Evolutionary conservation across 2,797 vertebrate species (phyloP), one percentile per base, ranked within the genome.

Genomic region (Triplophysa yarkandensis): DNA sequence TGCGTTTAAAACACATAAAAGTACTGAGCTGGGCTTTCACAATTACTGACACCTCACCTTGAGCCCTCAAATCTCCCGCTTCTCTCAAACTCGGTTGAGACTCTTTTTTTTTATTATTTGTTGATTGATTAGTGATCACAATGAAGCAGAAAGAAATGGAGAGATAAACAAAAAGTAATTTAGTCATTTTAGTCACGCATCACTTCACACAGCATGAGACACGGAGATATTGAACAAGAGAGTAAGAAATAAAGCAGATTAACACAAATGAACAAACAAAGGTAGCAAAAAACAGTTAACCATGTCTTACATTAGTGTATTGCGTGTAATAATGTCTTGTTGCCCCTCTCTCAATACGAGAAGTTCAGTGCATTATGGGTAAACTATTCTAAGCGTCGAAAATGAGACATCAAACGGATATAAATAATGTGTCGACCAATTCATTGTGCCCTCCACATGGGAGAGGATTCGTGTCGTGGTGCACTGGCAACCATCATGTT

Each of bases 11-110:
- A n/a, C 60, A 68, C 62, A 60, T 54, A 11, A 43, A 57, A 21
- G 44, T 9, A 9, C 48, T 27, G 57, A 58, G 28, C 19, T n/a
- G 68, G 21, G 41, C 52, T 64, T 68, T 39, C 34, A 50, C 19
- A 63, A 44, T 64, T 46, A 62, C 55, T 61, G 64, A 70, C 74
- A 75, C 81, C 96, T 98, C 97, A 99, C 97, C 97, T 98, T 94
- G 97, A 96, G 93, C 96, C 95, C 96, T 98, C 96, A 96, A 94
- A 95, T 96, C 97, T 95, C 94, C 96, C 94, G 95, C 95, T 98
- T 96, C 96, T 95, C 91, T 99, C 97, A 96, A 96, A 94, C 91
- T 98, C 95, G 90, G 94, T 94, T 85, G 97, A 97, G 91, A 98
- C 96, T 98, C 95, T 96, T 88, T 87, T 63, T n/a, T 86, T 43